Evolutionary conservation across 2,797 vertebrate genomes (phyloP).

Genomic region (Liparis tanakae): DNA sequence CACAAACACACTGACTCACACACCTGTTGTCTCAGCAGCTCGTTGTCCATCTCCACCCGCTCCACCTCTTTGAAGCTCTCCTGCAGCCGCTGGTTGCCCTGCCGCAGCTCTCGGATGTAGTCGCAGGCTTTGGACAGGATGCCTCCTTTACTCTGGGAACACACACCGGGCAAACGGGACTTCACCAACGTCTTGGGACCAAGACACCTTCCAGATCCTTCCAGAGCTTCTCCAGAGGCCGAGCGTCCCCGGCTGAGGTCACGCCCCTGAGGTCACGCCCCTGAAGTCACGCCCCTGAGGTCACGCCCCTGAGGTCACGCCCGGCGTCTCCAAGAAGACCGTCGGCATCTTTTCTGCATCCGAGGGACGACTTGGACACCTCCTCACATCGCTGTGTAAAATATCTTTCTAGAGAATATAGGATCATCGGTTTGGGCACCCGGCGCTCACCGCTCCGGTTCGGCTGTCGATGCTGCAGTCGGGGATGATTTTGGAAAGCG

Average conservation of each 20-base stretch:
- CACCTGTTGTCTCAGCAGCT: conserved; percentile 89
- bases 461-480: conserved; percentile 90
- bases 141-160: conserved; percentile 91
- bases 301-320: no score
- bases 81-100: conserved; percentile 92
- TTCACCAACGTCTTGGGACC: background rate
- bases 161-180: background rate
- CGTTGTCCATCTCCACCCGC: conserved; percentile 93
- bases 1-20: no score
- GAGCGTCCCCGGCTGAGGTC: no score
- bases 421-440: background rate
- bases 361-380: background rate
- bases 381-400: background rate
- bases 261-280: no score
- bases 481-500: conserved; percentile 93
- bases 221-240: no score
- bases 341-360: no score
- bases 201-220: background rate
- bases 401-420: background rate
- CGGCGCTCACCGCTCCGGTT: conserved; percentile 87
- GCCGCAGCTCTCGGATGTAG: conserved; percentile 92
- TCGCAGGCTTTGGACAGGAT: conserved; percentile 95
- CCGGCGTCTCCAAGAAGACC: no score
- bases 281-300: no score
- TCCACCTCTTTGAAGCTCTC: conserved; percentile 93